Evolutionary conservation across 2,888 invertebrate species (phyloP), one percentile per base, ranked within the genome.

Genomic region (Altica lythri): DNA sequence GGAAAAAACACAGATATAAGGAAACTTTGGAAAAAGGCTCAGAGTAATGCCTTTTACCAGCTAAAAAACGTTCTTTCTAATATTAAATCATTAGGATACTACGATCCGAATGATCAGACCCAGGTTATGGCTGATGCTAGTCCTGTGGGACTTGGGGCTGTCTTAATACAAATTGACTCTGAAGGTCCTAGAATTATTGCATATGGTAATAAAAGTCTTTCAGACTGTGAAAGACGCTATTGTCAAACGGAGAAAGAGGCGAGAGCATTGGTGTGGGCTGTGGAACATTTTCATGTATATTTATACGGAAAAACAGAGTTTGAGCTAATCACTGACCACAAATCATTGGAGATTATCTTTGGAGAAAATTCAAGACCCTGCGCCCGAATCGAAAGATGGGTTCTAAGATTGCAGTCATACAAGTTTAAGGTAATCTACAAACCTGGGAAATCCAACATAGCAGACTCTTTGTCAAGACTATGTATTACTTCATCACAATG

Each of bases 181-280:
- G 17, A 53, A 9, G 51, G 60, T 12, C 55, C 58, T 6, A 46
- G 60, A 51, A 53, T 64, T 9, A 62, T 67, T 18, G 50, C 57
- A 14, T 66, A 57, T 47, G 64, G 60, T 19, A 64, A 60, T 50
- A 66, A 61, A 53, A 66, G 55, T 27, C 32, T 66, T 19, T 51
- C 62, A 6, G 59, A 66, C 4, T 53, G 50, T 16, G 64, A 67
- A 38, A 61, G 49, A 45, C 29, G 63, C n/a, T 70, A 72, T 58
- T 76, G 66, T 3, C 69, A 72, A 53, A 68, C 67, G 4, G 70
- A 72, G 60, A 68, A 68, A 22, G 38, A 73, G 59, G 73, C 72
- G 8, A 62, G 76, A 13, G 70, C 71, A 4, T 55, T 76, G 9
- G 66, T 77, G 5, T 78, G 68, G 64, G 75, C 71, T 49, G 69